A percentile compares a stretch with the other conserved stretches of the same genome.
Evolutionary conservation across 35 echinoderm and acorn worm species (phyloP).

Genomic region (Acanthaster planci): DNA sequence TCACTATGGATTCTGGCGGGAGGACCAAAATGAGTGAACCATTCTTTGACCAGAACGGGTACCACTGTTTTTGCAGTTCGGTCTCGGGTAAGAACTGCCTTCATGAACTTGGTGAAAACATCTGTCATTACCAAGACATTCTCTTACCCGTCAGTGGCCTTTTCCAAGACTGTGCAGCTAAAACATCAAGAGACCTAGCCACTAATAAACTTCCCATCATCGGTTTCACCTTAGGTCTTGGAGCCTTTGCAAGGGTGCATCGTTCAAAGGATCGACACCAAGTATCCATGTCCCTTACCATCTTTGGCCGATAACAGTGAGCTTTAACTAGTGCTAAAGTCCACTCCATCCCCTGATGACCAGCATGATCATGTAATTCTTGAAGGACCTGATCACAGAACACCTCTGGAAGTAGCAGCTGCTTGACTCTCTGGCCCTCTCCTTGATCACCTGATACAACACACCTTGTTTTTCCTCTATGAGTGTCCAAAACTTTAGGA

Average conservation of each 20-base stretch:
- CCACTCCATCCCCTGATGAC: too few species aligned
- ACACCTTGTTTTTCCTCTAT: too few species aligned
- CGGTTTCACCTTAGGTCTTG: slow-evolving; percentile 17
- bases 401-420: too few species aligned
- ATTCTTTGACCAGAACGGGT: slow-evolving; percentile 48
- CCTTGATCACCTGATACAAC: too few species aligned
- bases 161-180: slow-evolving; percentile 41
- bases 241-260: slow-evolving; percentile 23
- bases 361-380: too few species aligned
- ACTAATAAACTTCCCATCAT: slow-evolving; percentile 34
- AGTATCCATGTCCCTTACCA: too few species aligned
- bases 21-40: slow-evolving; percentile 70
- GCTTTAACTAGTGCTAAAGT: too few species aligned
- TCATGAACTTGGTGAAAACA: slow-evolving; percentile 34
- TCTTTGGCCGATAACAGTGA: too few species aligned
- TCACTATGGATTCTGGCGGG: slow-evolving; percentile 63
- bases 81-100: slow-evolving; percentile 24
- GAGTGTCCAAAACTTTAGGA: too few species aligned
- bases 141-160: slow-evolving; percentile 30
- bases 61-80: slow-evolving; percentile 64
- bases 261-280: too few species aligned
- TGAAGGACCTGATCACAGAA: too few species aligned
- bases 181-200: not conserved
- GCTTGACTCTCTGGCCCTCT: too few species aligned
- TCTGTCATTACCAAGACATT: slow-evolving; percentile 78